Evolutionary conservation across 2,113 vertebrate species (phyloP).

Genomic region (Aphyosemion australe): DNA sequence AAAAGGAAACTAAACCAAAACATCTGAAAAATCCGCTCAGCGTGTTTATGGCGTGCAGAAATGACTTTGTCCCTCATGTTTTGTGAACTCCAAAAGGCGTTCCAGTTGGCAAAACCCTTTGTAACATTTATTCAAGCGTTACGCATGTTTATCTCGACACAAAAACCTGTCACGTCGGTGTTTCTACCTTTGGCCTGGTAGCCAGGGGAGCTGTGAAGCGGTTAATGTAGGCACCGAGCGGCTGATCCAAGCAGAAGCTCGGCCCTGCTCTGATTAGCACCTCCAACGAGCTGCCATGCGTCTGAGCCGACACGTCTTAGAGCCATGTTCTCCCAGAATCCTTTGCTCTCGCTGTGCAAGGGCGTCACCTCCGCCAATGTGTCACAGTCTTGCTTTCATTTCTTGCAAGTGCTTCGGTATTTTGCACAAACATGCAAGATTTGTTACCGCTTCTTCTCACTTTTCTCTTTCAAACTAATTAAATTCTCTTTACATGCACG

Average conservation of each 20-base stretch:
- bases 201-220: conserved; percentile 68
- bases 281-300: conserved; percentile 90
- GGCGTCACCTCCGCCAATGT: conserved; percentile 82
- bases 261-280: conserved; percentile 91
- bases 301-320: conserved; percentile 92
- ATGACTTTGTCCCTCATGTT: conserved; percentile 55
- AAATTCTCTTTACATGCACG: conserved; percentile 57
- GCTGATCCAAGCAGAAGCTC: conserved; percentile 69
- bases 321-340: conserved; percentile 89
- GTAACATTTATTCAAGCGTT: conserved; percentile 64
- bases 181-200: conserved; percentile 57
- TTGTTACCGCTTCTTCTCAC: too few relatives aligned
- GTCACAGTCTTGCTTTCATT: conserved; percentile 86
- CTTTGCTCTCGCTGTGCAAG: conserved; percentile 85
- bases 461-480: conserved; percentile 63
- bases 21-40: conserved; percentile 33
- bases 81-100: conserved; percentile 67
- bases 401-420: conserved; percentile 29
- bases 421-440: too few relatives aligned
- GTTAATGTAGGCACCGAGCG: conserved; percentile 71
- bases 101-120: conserved; percentile 71
- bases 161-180: conserved; percentile 67
- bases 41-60: conserved; percentile 24
- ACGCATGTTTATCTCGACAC: conserved; percentile 73
- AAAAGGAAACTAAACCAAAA: conserved; percentile 23